A percentile compares a stretch with the other conserved stretches of the same genome.
Evolutionary conservation across 2,888 invertebrate species (phyloP).

Genomic region (Chymomyza procnemis): DNA sequence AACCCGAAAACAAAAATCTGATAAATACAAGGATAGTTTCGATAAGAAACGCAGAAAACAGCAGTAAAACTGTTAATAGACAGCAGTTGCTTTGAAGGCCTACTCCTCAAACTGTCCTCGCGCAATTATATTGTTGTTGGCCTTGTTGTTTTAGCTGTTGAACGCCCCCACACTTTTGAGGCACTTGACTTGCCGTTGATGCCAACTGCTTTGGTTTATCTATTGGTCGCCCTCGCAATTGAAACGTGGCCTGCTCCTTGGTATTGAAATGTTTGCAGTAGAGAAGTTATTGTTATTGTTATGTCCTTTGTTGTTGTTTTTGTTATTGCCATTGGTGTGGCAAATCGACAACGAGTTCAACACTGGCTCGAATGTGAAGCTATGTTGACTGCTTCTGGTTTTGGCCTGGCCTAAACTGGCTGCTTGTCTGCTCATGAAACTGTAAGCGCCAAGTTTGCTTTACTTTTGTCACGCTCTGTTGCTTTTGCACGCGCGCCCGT

Average conservation of each 20-base stretch:
- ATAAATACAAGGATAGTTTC: no score
- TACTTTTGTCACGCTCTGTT: constrained; percentile 70
- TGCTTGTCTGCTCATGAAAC: constrained; percentile 60
- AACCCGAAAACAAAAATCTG: no score
- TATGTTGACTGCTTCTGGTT: constrained; percentile 10
- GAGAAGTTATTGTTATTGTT: constrained; percentile 72
- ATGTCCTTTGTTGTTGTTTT: constrained; percentile 51
- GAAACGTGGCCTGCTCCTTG: constrained; percentile 64
- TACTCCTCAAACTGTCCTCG: neutral
- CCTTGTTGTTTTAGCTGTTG: constrained; percentile 21
- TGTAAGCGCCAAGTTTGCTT: constrained; percentile 68
- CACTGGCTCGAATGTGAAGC: constrained; percentile 32
- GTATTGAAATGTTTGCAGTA: constrained; percentile 70
- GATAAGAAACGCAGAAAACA: no score
- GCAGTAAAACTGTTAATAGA: no score
- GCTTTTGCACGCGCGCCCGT: constrained; percentile 30
- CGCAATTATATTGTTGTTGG: neutral
- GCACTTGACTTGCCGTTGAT: constrained; percentile 57
- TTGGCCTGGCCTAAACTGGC: neutral
- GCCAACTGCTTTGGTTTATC: constrained; percentile 22
- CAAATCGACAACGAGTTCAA: constrained; percentile 47
- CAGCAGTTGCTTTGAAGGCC: no score
- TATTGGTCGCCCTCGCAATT: constrained; percentile 45
- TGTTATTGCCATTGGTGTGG: constrained; percentile 39
- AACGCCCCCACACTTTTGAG: constrained; percentile 17